Evolutionary conservation across 2,113 vertebrate genomes (phyloP).

Genomic region (Serilophus lunatus): DNA sequence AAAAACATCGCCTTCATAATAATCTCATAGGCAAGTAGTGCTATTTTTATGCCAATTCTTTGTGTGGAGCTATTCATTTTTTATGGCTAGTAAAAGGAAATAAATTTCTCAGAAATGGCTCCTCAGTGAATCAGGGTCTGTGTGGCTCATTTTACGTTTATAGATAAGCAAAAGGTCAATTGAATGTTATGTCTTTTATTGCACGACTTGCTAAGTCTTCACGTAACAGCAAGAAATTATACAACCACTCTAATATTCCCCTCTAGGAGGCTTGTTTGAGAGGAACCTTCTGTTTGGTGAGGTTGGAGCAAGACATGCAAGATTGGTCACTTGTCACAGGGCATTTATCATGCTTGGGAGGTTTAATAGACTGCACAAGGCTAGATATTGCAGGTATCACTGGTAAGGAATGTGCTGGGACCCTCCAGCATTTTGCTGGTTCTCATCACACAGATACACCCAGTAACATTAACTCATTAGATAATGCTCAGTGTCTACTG

Average conservation of each 20-base stretch:
- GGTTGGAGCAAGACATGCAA: background rate
- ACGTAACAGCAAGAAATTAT: background rate
- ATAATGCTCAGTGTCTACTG: background rate
- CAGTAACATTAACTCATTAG: background rate
- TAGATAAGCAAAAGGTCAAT: slow-evolving; percentile 81
- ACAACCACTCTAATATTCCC: background rate
- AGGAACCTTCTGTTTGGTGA: slow-evolving; percentile 12
- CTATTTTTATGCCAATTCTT: slow-evolving; percentile 37
- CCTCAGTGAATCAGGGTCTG: slow-evolving; percentile 54
- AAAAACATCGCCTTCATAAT: slow-evolving; percentile 65
- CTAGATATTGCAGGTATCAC: background rate
- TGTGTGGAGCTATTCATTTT: slow-evolving; percentile 71
- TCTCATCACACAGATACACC: background rate
- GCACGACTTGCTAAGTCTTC: background rate
- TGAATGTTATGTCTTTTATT: slow-evolving; percentile 72
- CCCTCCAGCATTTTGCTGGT: background rate
- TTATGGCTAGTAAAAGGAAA: slow-evolving; percentile 77
- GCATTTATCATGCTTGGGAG: slow-evolving; percentile 20
- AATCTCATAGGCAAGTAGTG: slow-evolving; percentile 49
- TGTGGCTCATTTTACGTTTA: slow-evolving; percentile 72
- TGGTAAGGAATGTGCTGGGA: background rate
- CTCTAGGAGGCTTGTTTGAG: background rate
- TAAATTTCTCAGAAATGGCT: slow-evolving; percentile 70
- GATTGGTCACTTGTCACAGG: slow-evolving; percentile 11
- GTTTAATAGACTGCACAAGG: slow-evolving; percentile 35